These are phyloP conservation scores for Plectus sambesii DNA, from an alignment of 1,140 invertebrate genomes.

Conservation along the genomic window DNA sequence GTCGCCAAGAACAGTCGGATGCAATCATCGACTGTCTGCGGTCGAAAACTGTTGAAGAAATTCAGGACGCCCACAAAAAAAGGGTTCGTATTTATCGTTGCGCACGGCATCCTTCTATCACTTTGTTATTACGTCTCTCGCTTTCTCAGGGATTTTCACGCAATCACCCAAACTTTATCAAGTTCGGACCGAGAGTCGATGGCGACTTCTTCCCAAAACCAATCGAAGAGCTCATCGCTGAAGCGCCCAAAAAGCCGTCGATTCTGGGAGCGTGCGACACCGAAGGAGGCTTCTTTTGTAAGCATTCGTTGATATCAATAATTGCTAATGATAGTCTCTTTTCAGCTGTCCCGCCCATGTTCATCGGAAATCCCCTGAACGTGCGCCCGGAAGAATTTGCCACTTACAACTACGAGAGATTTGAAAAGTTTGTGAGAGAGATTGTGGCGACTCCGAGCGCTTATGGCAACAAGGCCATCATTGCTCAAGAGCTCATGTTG, in stretches of 20 bases:
- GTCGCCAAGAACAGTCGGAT: slow-evolving; percentile 8
- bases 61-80: slow-evolving; percentile 18
- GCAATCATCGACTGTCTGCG: slow-evolving; percentile 19
- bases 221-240: slow-evolving; percentile 9
- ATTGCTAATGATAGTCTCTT: too few species aligned
- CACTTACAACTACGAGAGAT: too few species aligned
- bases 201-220: slow-evolving; percentile 18
- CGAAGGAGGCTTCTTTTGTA: slow-evolving; percentile 19
- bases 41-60: slow-evolving; percentile 20
- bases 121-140: not conserved
- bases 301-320: not conserved
- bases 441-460: too few species aligned
- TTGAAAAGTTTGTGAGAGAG: too few species aligned
- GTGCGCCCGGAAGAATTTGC: too few species aligned
- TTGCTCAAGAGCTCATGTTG: too few species aligned
- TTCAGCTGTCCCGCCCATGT: too few species aligned
- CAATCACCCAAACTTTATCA: slow-evolving; percentile 8
- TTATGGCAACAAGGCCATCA: too few species aligned
- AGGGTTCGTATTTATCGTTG: slow-evolving; percentile 6
- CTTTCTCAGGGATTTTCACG: slow-evolving; percentile 6
- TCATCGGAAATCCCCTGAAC: too few species aligned
- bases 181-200: slow-evolving; percentile 17
- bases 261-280: slow-evolving; percentile 20
- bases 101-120: too few species aligned
- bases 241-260: slow-evolving; percentile 11